Evolutionary conservation across 2,888 invertebrate species (phyloP), one percentile per base, ranked within the genome.

Genomic region (Catonia carolina): DNA sequence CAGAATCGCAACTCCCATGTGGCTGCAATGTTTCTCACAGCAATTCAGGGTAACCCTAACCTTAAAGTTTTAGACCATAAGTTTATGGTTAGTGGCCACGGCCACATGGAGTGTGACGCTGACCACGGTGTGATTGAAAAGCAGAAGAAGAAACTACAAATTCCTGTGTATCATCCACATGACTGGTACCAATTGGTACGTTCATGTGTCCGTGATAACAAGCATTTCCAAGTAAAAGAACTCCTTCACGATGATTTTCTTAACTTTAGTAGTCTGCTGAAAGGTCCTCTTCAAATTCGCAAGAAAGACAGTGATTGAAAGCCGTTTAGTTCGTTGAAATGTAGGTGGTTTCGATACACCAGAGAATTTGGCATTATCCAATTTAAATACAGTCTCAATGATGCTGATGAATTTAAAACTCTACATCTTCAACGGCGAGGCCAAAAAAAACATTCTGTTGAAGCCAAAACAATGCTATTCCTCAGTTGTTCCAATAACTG

Each of bases 21-120:
- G 37, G 37, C 37, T 37, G 37, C 37, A 37, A 37, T 37, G 37
- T 37, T 37, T 37, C 17, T 37, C 6, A 37, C 37, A 6, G 37
- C 37, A n/a, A 37, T 37, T 17, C 37, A 37, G 12, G 37, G 12
- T 15, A 37, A 37, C 37, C n/a, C n/a, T 15, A 37, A 37, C 37
- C 37, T 37, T 15, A 5, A 37, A 15, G 12, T 37, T n/a, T 7
- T 10, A 7, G 37, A 37, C 17, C 37, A 37, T 5, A 6, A 37
- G 12, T 37, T 3, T 15, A 37, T 37, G 12, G 37, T 37, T 14
- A 37, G 37, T 37, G 37, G 37, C n/a, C 37, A 37, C 17, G 12
- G 37, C 17, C 37, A 37, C 37, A 37, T 37, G 37, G 37, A 37
- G 5, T 37, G 37, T 37, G 37, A 37, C 17, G 12, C 12, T 7